Percentiles rank a stretch among this genome's conserved stretches.
Evolutionary conservation across 2,113 vertebrate species (phyloP).

Genomic region (Dasypus novemcinctus): DNA sequence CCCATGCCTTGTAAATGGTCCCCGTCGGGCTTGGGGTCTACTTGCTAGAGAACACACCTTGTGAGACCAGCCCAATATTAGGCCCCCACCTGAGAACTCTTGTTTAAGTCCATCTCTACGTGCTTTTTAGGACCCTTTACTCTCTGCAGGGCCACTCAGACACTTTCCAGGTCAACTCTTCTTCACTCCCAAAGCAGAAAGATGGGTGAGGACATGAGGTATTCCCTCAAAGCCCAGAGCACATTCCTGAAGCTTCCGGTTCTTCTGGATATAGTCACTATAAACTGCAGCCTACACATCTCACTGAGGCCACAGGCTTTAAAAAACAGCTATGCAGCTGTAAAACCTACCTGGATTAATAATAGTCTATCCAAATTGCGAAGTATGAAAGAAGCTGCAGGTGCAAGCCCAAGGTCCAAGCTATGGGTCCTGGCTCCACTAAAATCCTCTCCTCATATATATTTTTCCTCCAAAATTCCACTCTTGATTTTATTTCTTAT

Average conservation of each 20-base stretch:
- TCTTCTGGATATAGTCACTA: not conserved
- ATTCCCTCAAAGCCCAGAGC: too few relatives aligned
- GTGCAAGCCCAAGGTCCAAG: not conserved
- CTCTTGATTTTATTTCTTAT: not conserved
- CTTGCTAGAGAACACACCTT: not conserved
- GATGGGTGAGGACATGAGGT: fast-evolving
- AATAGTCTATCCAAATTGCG: not conserved
- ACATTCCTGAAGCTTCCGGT: not conserved
- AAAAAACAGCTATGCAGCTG: not conserved
- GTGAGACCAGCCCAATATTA: fast-evolving
- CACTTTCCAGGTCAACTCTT: too few relatives aligned
- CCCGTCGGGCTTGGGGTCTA: not conserved
- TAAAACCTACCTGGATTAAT: too few relatives aligned
- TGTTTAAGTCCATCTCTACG: not conserved
- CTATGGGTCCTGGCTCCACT: not conserved
- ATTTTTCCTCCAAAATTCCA: not conserved
- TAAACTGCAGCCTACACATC: not conserved
- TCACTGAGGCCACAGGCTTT: not conserved
- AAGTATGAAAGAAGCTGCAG: not conserved
- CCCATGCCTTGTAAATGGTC: fast-evolving
- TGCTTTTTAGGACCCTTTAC: too few relatives aligned
- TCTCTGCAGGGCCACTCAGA: not conserved
- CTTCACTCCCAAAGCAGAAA: not conserved
- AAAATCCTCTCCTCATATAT: not conserved
- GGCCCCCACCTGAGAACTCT: too few relatives aligned